Evolutionary conservation across 2,888 invertebrate species (phyloP).

Genomic region (Stramonita haemastoma): DNA sequence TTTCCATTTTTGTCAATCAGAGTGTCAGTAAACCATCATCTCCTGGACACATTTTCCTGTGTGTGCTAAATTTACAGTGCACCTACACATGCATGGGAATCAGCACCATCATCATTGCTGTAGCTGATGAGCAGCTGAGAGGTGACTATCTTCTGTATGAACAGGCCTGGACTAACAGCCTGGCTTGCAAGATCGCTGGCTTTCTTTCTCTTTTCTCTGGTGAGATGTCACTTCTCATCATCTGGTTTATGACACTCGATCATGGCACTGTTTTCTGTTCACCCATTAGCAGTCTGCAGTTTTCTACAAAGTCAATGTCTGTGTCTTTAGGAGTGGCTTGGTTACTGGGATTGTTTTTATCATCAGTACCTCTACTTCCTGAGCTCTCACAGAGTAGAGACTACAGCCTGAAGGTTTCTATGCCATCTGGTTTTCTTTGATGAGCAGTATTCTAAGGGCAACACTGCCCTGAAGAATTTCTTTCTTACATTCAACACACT

Average conservation of each 20-base stretch:
- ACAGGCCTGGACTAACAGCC: slow-evolving; percentile 55
- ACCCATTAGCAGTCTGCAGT: slow-evolving; percentile 77
- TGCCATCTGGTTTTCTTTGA: background rate
- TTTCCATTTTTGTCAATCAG: background rate
- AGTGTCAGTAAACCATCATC: background rate
- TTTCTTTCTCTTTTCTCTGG: slow-evolving; percentile 77
- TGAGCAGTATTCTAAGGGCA: background rate
- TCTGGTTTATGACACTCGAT: slow-evolving; percentile 83
- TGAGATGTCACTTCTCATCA: slow-evolving; percentile 82
- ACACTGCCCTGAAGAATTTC: background rate
- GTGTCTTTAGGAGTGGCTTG: slow-evolving; percentile 60
- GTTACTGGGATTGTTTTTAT: slow-evolving; percentile 62
- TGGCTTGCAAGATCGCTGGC: slow-evolving; percentile 57
- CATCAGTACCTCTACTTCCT: slow-evolving; percentile 67
- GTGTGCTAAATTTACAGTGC: slow-evolving; percentile 38
- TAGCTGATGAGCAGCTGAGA: slow-evolving; percentile 55
- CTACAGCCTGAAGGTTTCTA: slow-evolving; percentile 53
- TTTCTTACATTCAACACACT: background rate
- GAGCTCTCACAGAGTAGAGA: slow-evolving; percentile 59
- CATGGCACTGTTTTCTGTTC: slow-evolving; percentile 82
- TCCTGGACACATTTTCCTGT: background rate
- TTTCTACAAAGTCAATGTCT: slow-evolving; percentile 59
- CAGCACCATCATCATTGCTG: slow-evolving; percentile 55
- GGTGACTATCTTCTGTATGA: slow-evolving; percentile 58
- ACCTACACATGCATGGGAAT: slow-evolving; percentile 56